Conservation (phyloP, 2,797 vertebrate genomes). For the Ctenopoma multispine region DNA sequence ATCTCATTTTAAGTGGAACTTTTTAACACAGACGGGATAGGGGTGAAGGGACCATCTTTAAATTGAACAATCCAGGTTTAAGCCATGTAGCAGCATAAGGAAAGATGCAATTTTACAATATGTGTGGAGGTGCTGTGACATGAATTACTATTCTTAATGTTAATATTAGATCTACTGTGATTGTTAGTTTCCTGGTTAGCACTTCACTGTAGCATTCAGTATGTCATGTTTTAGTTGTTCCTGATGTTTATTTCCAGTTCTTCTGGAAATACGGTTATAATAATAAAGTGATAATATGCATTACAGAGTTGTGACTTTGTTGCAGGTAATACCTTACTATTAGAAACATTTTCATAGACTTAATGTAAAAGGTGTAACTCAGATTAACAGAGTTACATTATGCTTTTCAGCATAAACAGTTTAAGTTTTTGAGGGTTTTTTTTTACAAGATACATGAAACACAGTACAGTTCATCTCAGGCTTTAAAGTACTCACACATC, state of each 20-base stretch:
- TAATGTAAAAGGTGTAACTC: neutral
- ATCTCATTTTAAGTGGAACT: slow-evolving; percentile 14
- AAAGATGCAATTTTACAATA: neutral
- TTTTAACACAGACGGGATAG: slow-evolving; percentile 5
- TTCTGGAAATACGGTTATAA: neutral
- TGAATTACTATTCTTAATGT: neutral
- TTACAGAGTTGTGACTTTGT: no score
- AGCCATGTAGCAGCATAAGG: neutral
- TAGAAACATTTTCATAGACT: neutral
- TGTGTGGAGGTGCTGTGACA: neutral
- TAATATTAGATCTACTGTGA: neutral
- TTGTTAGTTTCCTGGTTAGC: neutral
- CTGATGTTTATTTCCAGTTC: no score
- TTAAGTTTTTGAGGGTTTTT: neutral
- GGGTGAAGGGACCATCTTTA: neutral
- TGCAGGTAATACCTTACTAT: slow-evolving; percentile 4
- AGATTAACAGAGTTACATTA: neutral
- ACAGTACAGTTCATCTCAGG: neutral
- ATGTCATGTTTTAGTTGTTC: neutral
- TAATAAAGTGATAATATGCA: neutral
- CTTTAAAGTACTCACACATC: slow-evolving; percentile 13
- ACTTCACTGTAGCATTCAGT: neutral
- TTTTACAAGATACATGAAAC: neutral
- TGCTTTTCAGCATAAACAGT: neutral
- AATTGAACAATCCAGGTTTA: slow-evolving; percentile 2